Base-by-base conservation (phyloP, 2,797 vertebrate genomes). In the Micropoecilia bifurca region DNA sequence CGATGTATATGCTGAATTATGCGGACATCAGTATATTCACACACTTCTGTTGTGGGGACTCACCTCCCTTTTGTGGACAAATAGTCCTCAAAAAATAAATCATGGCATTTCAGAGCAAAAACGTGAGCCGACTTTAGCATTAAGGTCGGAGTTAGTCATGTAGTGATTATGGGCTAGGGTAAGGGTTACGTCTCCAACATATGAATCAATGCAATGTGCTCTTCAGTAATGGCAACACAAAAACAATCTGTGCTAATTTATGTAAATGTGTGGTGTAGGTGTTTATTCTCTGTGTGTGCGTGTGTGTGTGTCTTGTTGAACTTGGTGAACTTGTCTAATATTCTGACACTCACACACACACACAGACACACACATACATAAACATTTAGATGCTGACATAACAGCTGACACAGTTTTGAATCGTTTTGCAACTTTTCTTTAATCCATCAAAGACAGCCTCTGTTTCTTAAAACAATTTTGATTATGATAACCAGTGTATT, bases 321-420 rank as follows among this genome's bases (percentile, higher is more conserved):
- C 85, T 79, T 61, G 18, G 14, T 80, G 39, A 72, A 78, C 45
- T 80, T 80, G 43, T 79, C 72, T 84, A 45, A 82, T 85, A 59
- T 76, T 85, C 39, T 73, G 22, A 68, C 80, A 85, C 77, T 75
- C 73, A 87, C 74, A 78, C 39, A 80, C 47, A 22, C 39, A 79
- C 45, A 12, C 45, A 13, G 7, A 72, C 57, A 0, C 14, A 45
- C 10, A 75, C 69, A 33, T 7, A 79, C 53, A 76, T 25, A 3
- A 16, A 74, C 39, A n/a, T 39, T 74, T 25, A 46, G 48, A 76
- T 39, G 74, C 61, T 76, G 63, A 79, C 61, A 41, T 18, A n/a
- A n/a, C 78, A 41, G 13, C 28, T 36, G 33, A 79, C 45, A 77
- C 66, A 66, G 73, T 43, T 36, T 77, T 81, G 73, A 73, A 74